A percentile compares a stretch with the other conserved stretches of the same genome.
These are phyloP conservation scores for Moxostoma hubbsi DNA, from an alignment of 2,797 vertebrate genomes.

Conservation along the genomic window DNA sequence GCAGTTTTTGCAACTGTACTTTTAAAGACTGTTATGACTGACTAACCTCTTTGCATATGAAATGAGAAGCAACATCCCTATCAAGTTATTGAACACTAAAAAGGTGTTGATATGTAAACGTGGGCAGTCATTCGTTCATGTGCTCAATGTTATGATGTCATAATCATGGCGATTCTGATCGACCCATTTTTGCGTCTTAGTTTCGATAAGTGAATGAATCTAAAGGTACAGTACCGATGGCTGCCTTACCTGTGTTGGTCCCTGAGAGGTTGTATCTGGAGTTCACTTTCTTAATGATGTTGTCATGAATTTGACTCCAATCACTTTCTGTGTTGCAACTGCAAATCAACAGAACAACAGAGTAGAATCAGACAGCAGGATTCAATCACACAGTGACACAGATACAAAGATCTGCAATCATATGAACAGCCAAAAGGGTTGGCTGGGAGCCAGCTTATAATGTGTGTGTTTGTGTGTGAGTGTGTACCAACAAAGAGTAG, in stretches of 20 bases:
- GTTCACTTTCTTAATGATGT: constrained; percentile 96
- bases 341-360: neutral
- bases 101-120: neutral
- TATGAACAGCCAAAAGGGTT: neutral
- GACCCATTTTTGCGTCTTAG: neutral
- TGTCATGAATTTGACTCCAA: constrained; percentile 97
- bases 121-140: neutral
- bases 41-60: neutral
- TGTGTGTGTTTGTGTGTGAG: neutral
- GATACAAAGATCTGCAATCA: constrained; percentile 16
- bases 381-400: neutral
- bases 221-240: no score
- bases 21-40: neutral
- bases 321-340: constrained; percentile 98
- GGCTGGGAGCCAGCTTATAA: constrained; percentile 3
- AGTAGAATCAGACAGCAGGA: neutral
- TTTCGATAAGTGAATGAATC: neutral
- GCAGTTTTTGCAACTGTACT: neutral
- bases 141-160: neutral
- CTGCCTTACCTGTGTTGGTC: constrained; percentile 91
- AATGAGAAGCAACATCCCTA: neutral
- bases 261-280: constrained; percentile 94
- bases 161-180: neutral
- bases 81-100: neutral
- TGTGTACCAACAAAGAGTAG: neutral